phyloP scores from a whole-genome alignment of 2,888 invertebrate genomes.

The Pseudococcus jackbeardsleyi region DNA sequence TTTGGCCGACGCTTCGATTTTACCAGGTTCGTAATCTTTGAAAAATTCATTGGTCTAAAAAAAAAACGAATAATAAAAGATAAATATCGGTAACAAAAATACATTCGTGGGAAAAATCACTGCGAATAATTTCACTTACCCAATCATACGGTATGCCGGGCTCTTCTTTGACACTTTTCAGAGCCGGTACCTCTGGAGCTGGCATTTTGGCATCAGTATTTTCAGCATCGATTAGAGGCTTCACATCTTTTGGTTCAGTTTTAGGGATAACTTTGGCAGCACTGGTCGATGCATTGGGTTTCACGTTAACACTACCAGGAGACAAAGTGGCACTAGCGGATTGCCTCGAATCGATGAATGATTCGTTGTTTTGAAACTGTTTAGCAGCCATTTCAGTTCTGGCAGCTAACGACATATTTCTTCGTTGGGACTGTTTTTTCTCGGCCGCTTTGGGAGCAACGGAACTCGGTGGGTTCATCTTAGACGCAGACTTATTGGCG shows the following conservation, averaged over 20 bases:
- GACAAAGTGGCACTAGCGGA: background rate
- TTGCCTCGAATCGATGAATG: background rate
- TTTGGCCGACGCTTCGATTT: slow-evolving; percentile 93
- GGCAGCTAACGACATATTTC: background rate
- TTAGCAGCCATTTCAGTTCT: slow-evolving; percentile 11
- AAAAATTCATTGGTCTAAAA: slow-evolving; percentile 81
- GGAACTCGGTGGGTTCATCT: slow-evolving; percentile 24
- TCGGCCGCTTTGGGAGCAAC: background rate
- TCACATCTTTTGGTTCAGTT: background rate
- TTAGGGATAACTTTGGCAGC: background rate
- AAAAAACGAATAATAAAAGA: background rate
- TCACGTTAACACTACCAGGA: background rate
- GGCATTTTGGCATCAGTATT: slow-evolving; percentile 66
- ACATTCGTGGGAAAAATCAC: background rate
- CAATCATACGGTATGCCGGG: slow-evolving; percentile 90
- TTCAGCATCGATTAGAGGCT: background rate
- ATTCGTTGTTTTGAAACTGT: slow-evolving; percentile 23
- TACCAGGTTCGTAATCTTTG: slow-evolving; percentile 88
- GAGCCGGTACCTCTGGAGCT: slow-evolving; percentile 59
- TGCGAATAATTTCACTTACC: slow-evolving; percentile 71
- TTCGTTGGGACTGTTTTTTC: slow-evolving; percentile 20
- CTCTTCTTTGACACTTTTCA: slow-evolving; percentile 73
- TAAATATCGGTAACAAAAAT: background rate
- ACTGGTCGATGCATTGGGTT: background rate
- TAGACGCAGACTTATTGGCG: background rate